phyloP scores from a whole-genome alignment of 2,113 vertebrate genomes.

The Atractosteus spatula region DNA sequence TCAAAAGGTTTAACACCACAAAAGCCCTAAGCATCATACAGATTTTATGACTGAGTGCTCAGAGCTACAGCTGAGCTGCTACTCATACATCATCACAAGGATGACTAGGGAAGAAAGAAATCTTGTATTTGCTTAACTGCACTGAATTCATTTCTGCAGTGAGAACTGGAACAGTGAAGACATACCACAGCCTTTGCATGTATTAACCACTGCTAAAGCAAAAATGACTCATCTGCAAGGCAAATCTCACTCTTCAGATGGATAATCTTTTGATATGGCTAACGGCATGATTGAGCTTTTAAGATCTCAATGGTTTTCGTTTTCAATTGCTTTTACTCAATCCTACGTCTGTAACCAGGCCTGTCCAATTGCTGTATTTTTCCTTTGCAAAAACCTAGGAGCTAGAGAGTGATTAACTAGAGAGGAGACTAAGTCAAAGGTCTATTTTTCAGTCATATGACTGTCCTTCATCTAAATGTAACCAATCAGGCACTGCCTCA shows the following conservation, averaged over 20 bases:
- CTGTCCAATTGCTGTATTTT: background rate
- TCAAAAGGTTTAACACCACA: conserved; percentile 33
- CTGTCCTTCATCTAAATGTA: conserved; percentile 55
- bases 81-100: background rate
- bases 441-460: conserved; percentile 52
- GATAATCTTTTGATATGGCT: too few species aligned
- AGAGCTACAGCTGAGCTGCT: too few species aligned
- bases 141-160: background rate
- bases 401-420: conserved; percentile 27
- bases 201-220: too few species aligned
- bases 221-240: too few species aligned
- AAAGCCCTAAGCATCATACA: conserved; percentile 26
- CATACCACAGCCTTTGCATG: background rate
- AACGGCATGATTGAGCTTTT: too few species aligned
- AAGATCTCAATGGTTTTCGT: too few species aligned
- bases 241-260: too few species aligned
- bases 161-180: background rate
- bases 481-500: conserved; percentile 43
- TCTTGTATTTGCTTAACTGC: conserved; percentile 11
- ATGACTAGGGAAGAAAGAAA: background rate
- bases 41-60: conserved; percentile 19
- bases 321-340: background rate
- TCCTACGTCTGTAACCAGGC: conserved; percentile 4
- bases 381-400: background rate
- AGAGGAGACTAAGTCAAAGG: conserved; percentile 39